A percentile compares a stretch with the other conserved stretches of the same genome.
phyloP scores from a whole-genome alignment of 2,888 invertebrate genomes.

The Drosophila mettleri region DNA sequence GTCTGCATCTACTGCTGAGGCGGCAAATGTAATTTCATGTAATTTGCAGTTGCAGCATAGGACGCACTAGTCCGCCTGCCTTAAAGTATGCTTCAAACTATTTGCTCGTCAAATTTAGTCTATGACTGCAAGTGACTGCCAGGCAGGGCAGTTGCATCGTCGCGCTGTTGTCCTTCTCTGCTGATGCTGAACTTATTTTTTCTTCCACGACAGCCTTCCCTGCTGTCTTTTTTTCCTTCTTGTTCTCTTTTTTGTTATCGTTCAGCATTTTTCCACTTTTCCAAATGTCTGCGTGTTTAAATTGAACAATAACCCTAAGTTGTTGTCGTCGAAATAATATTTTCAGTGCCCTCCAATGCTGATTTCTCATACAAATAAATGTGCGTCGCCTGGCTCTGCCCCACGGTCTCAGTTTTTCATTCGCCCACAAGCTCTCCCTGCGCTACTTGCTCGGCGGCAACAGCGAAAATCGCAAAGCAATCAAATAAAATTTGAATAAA shows the following conservation, averaged over 20 bases:
- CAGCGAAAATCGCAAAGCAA: slow-evolving; percentile 80
- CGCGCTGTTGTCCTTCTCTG: slow-evolving; percentile 41
- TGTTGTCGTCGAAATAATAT: slow-evolving; percentile 80
- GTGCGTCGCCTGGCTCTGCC: slow-evolving; percentile 32
- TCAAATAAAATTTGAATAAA: slow-evolving; percentile 83
- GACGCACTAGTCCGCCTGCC: slow-evolving; percentile 14
- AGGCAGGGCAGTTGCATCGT: slow-evolving; percentile 26
- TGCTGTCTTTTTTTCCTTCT: neutral
- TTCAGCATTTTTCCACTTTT: slow-evolving; percentile 56
- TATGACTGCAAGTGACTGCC: slow-evolving; percentile 68
- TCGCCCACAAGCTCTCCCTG: slow-evolving; percentile 20
- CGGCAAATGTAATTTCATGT: slow-evolving; percentile 47
- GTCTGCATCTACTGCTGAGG: slow-evolving; percentile 27
- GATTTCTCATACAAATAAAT: slow-evolving; percentile 75
- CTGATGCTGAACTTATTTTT: slow-evolving; percentile 33
- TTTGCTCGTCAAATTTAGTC: slow-evolving; percentile 62
- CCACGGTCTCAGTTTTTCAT: slow-evolving; percentile 3
- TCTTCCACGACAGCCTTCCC: neutral
- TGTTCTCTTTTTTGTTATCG: slow-evolving; percentile 20
- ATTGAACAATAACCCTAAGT: slow-evolving; percentile 80
- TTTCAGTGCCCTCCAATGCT: slow-evolving; percentile 71
- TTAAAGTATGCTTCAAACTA: slow-evolving; percentile 62
- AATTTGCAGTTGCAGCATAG: slow-evolving; percentile 44
- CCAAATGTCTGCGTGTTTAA: slow-evolving; percentile 72
- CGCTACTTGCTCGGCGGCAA: slow-evolving; percentile 50